phyloP scores from a whole-genome alignment of 1,140 invertebrate genomes.

The Drosophila bocqueti region DNA sequence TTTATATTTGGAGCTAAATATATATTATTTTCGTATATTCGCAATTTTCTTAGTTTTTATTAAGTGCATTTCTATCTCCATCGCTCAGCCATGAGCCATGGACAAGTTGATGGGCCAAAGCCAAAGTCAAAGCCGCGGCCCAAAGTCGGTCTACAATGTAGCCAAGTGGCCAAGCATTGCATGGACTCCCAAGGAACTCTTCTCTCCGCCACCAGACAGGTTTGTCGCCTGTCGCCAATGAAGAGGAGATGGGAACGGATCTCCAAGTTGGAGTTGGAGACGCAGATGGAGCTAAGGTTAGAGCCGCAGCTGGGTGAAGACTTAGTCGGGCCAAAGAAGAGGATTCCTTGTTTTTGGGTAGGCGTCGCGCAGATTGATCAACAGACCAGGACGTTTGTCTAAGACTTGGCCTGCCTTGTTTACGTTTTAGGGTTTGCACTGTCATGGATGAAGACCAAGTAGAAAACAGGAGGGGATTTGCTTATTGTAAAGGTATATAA shows the following conservation, averaged over 20 bases:
- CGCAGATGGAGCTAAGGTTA: conserved; percentile 17
- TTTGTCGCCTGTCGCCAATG: conserved; percentile 59
- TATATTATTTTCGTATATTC: too few relatives aligned
- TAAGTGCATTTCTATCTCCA: conserved; percentile 22
- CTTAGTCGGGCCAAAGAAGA: conserved; percentile 20
- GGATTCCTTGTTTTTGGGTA: conserved; percentile 64
- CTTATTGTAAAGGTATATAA: background rate
- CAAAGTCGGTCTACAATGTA: conserved; percentile 62
- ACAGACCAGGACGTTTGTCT: conserved; percentile 70
- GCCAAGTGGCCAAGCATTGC: conserved; percentile 65
- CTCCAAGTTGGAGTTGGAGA: conserved; percentile 7
- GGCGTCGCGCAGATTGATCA: conserved; percentile 78
- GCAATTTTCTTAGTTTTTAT: background rate
- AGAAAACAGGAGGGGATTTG: conserved; percentile 19
- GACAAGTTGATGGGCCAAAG: conserved; percentile 73
- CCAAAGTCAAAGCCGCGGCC: conserved; percentile 43
- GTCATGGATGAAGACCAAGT: conserved; percentile 53
- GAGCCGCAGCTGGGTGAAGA: conserved; percentile 14
- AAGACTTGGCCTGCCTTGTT: conserved; percentile 59
- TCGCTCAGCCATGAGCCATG: conserved; percentile 43
- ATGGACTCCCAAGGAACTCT: conserved; percentile 43
- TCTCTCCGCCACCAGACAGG: conserved; percentile 57
- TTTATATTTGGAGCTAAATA: background rate
- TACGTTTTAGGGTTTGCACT: conserved; percentile 66
- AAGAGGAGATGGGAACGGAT: conserved; percentile 42